These are phyloP conservation scores for Puntigrus tetrazona DNA, from an alignment of 2,113 vertebrate genomes.

Conservation along the genomic window DNA sequence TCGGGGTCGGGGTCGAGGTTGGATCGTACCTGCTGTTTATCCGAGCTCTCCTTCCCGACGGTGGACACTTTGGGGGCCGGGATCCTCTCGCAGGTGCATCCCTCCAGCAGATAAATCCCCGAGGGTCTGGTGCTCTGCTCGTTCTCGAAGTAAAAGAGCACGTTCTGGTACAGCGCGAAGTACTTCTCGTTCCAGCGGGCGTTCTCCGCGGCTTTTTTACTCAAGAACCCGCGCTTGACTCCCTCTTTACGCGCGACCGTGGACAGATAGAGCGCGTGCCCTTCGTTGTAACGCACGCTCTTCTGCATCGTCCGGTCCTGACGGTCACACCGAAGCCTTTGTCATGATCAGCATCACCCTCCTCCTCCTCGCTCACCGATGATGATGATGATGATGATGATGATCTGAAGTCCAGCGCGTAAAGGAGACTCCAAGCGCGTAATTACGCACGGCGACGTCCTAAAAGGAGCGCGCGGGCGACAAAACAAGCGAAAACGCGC, in stretches of 20 bases:
- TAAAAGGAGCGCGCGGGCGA: not conserved
- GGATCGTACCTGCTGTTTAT: slow-evolving; percentile 84
- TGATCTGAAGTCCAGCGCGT: slow-evolving; percentile 18
- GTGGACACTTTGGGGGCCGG: slow-evolving; percentile 79
- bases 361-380: not conserved
- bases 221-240: slow-evolving; percentile 85
- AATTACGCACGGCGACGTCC: slow-evolving; percentile 8
- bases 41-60: slow-evolving; percentile 79
- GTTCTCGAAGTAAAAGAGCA: slow-evolving; percentile 95
- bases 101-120: slow-evolving; percentile 92
- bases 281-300: slow-evolving; percentile 93
- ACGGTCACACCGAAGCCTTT: slow-evolving; percentile 41
- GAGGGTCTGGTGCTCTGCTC: slow-evolving; percentile 89
- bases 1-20: no score
- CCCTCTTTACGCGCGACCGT: slow-evolving; percentile 89
- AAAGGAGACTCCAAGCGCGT: slow-evolving; percentile 19
- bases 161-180: slow-evolving; percentile 94
- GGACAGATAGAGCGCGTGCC: slow-evolving; percentile 88
- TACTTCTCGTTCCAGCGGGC: slow-evolving; percentile 94
- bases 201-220: slow-evolving; percentile 90
- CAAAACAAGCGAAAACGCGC: not conserved
- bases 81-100: slow-evolving; percentile 88
- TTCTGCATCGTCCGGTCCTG: slow-evolving; percentile 86
- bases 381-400: no score
- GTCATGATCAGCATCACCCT: not conserved